Evolutionary conservation across 2,888 invertebrate genomes (phyloP), one percentile per base, ranked within the genome.

Genomic region (Cheilosia impressa): DNA sequence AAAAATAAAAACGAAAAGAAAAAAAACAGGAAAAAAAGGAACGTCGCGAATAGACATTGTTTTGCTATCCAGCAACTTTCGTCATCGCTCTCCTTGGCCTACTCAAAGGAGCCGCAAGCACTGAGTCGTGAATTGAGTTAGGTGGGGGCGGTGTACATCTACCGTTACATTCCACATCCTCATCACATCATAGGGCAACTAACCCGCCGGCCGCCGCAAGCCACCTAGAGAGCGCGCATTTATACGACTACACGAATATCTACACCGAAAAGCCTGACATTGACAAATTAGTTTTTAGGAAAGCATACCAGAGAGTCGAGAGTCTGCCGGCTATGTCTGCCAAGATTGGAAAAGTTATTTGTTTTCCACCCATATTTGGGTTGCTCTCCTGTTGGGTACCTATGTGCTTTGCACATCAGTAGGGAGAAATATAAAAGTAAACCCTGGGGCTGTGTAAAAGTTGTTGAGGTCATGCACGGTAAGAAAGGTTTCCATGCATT

Each of bases 251-350:
- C 52, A 45, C 27, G 27, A 27, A 19, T 52, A 63, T 38, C 47
- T 78, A 22, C 53, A 47, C 53, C 68, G 38, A 72, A 79, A 72
- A 62, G 15, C 65, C 72, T 79, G 79, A 79, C 79, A 79, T 79
- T 79, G 79, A 79, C 79, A 79, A 79, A 79, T 79, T 79, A 66
- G 79, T 72, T 79, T 79, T 73, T 66, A 60, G 65, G 34, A 53
- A 45, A 79, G 52, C 45, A 45, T 72, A 47, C 41, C 71, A 7
- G n/a, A 31, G 27, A 53, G 43, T 43, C 53, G 62, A 63, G 41
- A 15, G 58, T 47, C 53, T 38, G 13, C 38, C 10, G 13, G 58
- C 34, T 53, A 58, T 72, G 72, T 73, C 79, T 79, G 79, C 66
- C 31, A 72, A 72, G 72, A 79, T 79, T 79, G 72, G 79, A 79